These are phyloP conservation scores for Tolmerus cingulatus DNA, from an alignment of 2,888 invertebrate species.

Conservation along the genomic window DNA sequence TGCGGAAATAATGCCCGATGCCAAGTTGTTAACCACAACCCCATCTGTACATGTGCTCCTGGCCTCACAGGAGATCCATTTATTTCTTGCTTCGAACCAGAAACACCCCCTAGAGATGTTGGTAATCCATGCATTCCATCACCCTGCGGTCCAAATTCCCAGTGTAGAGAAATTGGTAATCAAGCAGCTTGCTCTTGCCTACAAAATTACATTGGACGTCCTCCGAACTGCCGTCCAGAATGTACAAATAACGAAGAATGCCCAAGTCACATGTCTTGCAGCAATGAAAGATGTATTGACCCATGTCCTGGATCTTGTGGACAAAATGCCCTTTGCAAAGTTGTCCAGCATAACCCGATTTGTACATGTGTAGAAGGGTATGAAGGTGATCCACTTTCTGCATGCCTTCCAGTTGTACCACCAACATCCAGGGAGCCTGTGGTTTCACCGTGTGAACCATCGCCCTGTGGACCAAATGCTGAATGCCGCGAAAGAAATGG, in stretches of 20 bases:
- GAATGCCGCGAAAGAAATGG: conserved; percentile 83
- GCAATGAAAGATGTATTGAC: conserved; percentile 81
- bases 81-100: conserved; percentile 65
- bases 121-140: conserved; percentile 80
- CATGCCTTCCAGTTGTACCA: conserved; percentile 58
- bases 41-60: conserved; percentile 72
- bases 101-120: conserved; percentile 56
- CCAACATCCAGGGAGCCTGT: conserved; percentile 72
- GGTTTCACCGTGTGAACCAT: conserved; percentile 80
- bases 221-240: conserved; percentile 86
- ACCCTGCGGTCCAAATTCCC: conserved; percentile 84
- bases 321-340: conserved; percentile 79
- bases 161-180: conserved; percentile 79
- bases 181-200: conserved; percentile 88
- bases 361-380: conserved; percentile 85
- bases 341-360: conserved; percentile 82
- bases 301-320: conserved; percentile 86
- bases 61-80: conserved; percentile 74
- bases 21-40: conserved; percentile 73
- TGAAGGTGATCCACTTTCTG: conserved; percentile 76
- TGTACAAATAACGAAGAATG: conserved; percentile 84
- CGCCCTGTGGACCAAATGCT: conserved; percentile 86
- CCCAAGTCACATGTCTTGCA: conserved; percentile 80
- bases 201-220: conserved; percentile 80
- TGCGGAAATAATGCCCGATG: conserved; percentile 73